Percentiles rank a stretch among this genome's conserved stretches.
These are phyloP conservation scores for Lutjanus argentimaculatus DNA, from an alignment of 2,797 vertebrate species.

Conservation along the genomic window DNA sequence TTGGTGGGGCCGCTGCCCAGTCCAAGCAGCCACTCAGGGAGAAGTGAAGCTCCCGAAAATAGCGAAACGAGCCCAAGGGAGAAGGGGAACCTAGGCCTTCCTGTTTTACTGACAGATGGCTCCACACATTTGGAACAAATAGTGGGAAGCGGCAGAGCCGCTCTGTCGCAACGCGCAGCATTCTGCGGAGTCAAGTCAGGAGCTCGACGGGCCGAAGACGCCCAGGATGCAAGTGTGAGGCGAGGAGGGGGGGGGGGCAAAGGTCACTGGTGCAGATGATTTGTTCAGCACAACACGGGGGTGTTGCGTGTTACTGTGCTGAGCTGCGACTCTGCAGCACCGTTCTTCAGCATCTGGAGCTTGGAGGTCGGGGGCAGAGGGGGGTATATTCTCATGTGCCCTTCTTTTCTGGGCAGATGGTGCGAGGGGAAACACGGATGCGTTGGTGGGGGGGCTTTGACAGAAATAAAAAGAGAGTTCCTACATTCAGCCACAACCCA, in stretches of 20 bases:
- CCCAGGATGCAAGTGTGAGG: constrained; percentile 73
- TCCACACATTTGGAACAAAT: constrained; percentile 89
- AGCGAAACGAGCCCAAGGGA: constrained; percentile 88
- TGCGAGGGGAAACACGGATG: constrained; percentile 79
- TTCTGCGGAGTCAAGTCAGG: constrained; percentile 77
- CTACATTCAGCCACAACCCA: constrained; percentile 68
- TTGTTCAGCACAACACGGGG: constrained; percentile 65
- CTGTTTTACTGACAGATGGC: constrained; percentile 94
- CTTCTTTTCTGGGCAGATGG: constrained; percentile 76
- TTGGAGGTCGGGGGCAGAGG: constrained; percentile 53
- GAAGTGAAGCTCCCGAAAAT: constrained; percentile 92
- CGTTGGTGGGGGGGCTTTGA: constrained; percentile 56
- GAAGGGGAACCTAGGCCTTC: constrained; percentile 91
- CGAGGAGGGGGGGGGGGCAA: constrained; percentile 49
- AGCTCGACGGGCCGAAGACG: constrained; percentile 71
- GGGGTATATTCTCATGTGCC: constrained; percentile 72
- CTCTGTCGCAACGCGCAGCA: constrained; percentile 81
- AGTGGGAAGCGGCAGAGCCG: constrained; percentile 85
- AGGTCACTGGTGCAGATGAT: constrained; percentile 84
- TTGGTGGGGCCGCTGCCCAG: constrained; percentile 83
- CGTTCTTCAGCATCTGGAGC: constrained; percentile 75
- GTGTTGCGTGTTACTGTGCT: constrained; percentile 59
- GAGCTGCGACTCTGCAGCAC: constrained; percentile 24
- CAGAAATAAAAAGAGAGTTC: constrained; percentile 70
- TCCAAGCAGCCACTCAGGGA: constrained; percentile 81